Conservation (phyloP, 2,888 invertebrate genomes). For the Trissolcus japonicus region DNA sequence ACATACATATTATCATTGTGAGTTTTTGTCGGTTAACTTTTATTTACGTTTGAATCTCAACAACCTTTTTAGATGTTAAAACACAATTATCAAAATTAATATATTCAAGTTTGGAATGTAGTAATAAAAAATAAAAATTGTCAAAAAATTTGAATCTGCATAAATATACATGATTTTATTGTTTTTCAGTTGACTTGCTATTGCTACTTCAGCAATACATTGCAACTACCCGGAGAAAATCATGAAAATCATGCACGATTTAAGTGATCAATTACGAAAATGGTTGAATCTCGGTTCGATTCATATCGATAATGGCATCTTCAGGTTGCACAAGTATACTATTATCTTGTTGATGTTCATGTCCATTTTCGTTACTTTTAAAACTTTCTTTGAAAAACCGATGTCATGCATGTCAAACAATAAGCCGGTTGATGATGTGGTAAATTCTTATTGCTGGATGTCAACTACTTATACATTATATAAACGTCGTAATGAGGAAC, state of each 20-base stretch:
- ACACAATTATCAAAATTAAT: too few species aligned
- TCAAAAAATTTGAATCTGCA: too few species aligned
- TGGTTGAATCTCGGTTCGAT: background rate
- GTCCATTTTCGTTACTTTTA: constrained; percentile 5
- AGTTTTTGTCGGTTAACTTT: too few species aligned
- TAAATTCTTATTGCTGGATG: constrained; percentile 33
- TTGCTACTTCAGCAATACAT: background rate
- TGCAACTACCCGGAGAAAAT: background rate
- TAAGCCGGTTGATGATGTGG: constrained; percentile 7
- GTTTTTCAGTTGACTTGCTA: too few species aligned
- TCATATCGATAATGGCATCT: constrained; percentile 17
- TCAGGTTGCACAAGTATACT: constrained; percentile 31
- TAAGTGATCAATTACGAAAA: background rate
- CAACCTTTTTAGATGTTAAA: too few species aligned
- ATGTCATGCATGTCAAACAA: constrained; percentile 22
- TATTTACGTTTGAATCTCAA: too few species aligned
- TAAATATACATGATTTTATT: too few species aligned
- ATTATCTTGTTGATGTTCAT: constrained; percentile 7
- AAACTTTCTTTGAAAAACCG: constrained; percentile 15
- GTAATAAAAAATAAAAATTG: too few species aligned
- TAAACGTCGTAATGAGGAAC: constrained; percentile 78
- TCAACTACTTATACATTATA: constrained; percentile 89
- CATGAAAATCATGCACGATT: constrained; percentile 10
- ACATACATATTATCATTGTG: too few species aligned
- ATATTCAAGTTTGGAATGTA: too few species aligned